phyloP scores from a whole-genome alignment of 2,888 invertebrate genomes.

The Aromia moschata region DNA sequence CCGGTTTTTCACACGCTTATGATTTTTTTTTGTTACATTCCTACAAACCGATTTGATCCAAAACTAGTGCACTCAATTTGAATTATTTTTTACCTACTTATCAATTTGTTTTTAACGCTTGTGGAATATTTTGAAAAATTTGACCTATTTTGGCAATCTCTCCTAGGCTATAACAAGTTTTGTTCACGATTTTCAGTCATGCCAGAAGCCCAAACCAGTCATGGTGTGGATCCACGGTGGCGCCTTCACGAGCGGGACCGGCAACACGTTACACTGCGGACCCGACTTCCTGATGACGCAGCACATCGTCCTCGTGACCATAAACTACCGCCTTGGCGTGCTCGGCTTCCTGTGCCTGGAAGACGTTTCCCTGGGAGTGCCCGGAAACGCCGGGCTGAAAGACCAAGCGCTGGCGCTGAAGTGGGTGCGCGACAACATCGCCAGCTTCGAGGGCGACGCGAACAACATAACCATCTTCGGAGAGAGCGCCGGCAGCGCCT shows the following conservation, averaged over 20 bases:
- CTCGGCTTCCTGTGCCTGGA: conserved; percentile 64
- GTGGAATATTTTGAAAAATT: too few species aligned
- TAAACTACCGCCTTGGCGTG: conserved; percentile 64
- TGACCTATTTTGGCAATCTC: too few species aligned
- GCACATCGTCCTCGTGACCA: conserved; percentile 62
- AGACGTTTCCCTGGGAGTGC: conserved; percentile 62
- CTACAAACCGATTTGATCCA: too few species aligned
- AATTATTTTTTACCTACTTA: too few species aligned
- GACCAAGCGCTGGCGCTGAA: conserved; percentile 65
- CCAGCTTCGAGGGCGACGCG: conserved; percentile 48
- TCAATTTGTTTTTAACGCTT: too few species aligned
- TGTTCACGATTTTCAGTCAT: not conserved
- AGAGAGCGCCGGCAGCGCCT: conserved; percentile 65
- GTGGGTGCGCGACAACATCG: conserved; percentile 65
- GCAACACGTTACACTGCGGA: conserved; percentile 51
- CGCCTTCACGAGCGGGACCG: conserved; percentile 63
- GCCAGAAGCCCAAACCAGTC: conserved; percentile 46
- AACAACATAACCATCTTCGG: conserved; percentile 62
- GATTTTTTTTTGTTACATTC: too few species aligned
- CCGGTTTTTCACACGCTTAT: too few species aligned
- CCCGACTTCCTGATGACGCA: conserved; percentile 63
- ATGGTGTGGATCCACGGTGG: conserved; percentile 66
- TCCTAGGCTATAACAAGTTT: too few species aligned
- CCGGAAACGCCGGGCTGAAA: conserved; percentile 67
- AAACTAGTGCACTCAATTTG: too few species aligned